Evolutionary conservation across 2,888 invertebrate genomes (phyloP).

Genomic region (Heliconius erato): DNA sequence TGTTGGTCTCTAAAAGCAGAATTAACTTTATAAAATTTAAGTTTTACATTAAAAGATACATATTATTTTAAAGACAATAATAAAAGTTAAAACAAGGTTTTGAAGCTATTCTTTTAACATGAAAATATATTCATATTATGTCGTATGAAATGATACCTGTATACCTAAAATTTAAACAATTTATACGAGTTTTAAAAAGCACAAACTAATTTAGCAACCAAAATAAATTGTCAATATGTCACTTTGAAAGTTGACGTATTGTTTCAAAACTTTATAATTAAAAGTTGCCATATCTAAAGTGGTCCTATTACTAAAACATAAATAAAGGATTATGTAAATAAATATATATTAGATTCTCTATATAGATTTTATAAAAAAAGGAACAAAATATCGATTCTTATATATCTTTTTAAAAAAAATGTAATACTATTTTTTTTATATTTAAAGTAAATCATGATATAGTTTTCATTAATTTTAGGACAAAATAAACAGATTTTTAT

Average conservation of each 20-base stretch:
- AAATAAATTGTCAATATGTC: conserved; percentile 20
- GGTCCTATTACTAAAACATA: not conserved
- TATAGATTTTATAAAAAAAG: not conserved
- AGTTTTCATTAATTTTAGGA: not conserved
- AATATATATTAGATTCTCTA: not conserved
- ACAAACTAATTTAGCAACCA: conserved; percentile 14
- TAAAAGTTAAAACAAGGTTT: not conserved
- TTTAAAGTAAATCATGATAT: not conserved
- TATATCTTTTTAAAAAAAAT: no score
- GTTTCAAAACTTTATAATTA: conserved; percentile 13
- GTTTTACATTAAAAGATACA: not conserved
- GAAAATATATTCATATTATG: not conserved
- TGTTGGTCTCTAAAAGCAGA: not conserved
- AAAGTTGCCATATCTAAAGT: conserved; percentile 24
- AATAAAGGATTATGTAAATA: not conserved
- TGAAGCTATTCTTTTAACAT: not conserved
- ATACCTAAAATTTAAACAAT: not conserved
- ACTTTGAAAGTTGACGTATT: conserved; percentile 9
- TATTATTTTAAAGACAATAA: not conserved
- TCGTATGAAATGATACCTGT: not conserved
- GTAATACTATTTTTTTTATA: no score
- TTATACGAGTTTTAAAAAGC: not conserved
- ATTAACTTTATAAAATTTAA: not conserved
- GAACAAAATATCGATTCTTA: not conserved
- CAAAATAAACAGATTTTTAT: not conserved